Base-by-base conservation (phyloP, 2,113 vertebrate species). In the Axis porcinus region DNA sequence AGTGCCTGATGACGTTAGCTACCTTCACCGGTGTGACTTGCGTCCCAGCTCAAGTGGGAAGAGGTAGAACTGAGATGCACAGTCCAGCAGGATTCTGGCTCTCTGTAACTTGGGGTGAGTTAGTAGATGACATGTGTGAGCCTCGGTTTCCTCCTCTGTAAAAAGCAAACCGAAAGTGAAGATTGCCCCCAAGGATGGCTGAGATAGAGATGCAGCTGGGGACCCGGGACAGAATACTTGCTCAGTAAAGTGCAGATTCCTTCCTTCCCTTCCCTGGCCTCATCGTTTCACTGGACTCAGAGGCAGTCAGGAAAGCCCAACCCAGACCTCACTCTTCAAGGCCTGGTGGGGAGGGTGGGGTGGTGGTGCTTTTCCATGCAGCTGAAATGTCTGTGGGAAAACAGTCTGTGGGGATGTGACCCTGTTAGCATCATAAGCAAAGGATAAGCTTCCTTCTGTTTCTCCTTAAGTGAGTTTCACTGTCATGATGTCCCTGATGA, bases 131-230 rank as follows among this genome's bases (percentile, higher is more conserved):
- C 19, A 3, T 2, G 3, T 86, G 47, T 82, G 36, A 74, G 33
- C 43, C 90, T 81, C 55, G 19, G 17, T 64, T 91, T 85, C 85
- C 60, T 83, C 25, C 33, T 93, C 33, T 57, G 78, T 64, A 25
- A 58, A 58, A 64, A 84, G 21, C 70, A 91, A 14, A 45, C 50
- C 12, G 14, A 16, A 40, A 54, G 43, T 76, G 78, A 67, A 21
- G 6, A 9, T 16, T 43, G 17, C 21, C 27, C 11, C 11, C 33
- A 19, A 11, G 90, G 43, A 78, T 76, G 86, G 11, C 76, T 30
- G 2, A 45, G 36, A 43, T 50, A 16, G n/a, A 78, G 19, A 10
- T 62, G 7, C 36, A 67, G 9, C 40, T 1, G 0, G 40, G 12
- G 8, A 9, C 43, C 27, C 6, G 23, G 57, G 45, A 57, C 81